A percentile compares a stretch with the other conserved stretches of the same genome.
These are phyloP conservation scores for Channa striata DNA, from an alignment of 2,797 vertebrate species.

Conservation along the genomic window DNA sequence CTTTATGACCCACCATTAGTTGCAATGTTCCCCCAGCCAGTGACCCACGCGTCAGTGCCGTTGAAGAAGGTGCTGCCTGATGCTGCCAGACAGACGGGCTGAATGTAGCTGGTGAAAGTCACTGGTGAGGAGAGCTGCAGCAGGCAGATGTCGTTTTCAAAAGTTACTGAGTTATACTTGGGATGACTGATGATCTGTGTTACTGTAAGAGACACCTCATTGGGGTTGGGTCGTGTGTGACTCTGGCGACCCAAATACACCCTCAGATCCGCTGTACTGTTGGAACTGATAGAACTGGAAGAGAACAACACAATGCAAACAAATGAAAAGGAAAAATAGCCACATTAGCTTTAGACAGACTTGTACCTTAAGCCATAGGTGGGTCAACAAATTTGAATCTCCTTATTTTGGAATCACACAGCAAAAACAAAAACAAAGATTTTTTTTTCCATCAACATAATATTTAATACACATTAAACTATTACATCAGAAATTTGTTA, in stretches of 20 bases:
- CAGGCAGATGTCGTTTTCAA: slow-evolving; percentile 62
- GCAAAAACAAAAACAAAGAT: too few relatives aligned
- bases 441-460: too few relatives aligned
- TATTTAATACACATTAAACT: too few relatives aligned
- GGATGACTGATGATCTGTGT: slow-evolving; percentile 30
- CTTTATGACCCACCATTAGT: slow-evolving; percentile 17
- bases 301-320: too few relatives aligned
- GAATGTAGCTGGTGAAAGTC: slow-evolving; percentile 50
- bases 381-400: too few relatives aligned
- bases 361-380: too few relatives aligned
- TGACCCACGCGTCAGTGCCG: slow-evolving; percentile 58
- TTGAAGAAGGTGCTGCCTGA: slow-evolving; percentile 36
- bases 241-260: slow-evolving; percentile 56
- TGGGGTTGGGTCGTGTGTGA: slow-evolving; percentile 15
- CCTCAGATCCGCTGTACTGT: not conserved
- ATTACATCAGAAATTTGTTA: too few relatives aligned
- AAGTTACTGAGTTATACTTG: rapidly evolving
- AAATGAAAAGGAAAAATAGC: too few relatives aligned
- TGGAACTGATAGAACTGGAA: too few relatives aligned
- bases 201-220: not conserved
- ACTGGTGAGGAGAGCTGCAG: slow-evolving; percentile 57
- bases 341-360: too few relatives aligned
- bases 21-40: slow-evolving; percentile 64
- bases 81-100: slow-evolving; percentile 66
- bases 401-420: too few relatives aligned